These are phyloP conservation scores for Lasioglossum oenotherae DNA, from an alignment of 2,888 invertebrate species.

Conservation along the genomic window DNA sequence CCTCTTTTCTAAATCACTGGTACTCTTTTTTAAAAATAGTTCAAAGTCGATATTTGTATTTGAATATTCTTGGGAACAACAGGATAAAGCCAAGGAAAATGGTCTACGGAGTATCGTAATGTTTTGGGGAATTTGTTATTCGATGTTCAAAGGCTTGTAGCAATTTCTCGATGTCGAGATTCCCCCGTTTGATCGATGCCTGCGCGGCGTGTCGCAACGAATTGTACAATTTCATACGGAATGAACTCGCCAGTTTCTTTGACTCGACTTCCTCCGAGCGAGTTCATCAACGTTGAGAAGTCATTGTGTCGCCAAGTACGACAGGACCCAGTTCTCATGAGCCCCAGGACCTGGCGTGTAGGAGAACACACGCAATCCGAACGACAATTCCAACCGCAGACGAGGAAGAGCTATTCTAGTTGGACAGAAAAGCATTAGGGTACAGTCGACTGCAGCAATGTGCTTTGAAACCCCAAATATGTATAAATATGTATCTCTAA, in stretches of 20 bases:
- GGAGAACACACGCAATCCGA: constrained; percentile 17
- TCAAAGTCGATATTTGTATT: background rate
- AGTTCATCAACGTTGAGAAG: constrained; percentile 33
- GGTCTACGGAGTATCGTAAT: background rate
- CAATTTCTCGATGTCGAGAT: constrained; percentile 1
- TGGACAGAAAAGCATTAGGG: background rate
- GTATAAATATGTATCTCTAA: background rate
- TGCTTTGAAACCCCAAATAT: background rate
- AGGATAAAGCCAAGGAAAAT: background rate
- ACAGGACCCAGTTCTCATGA: constrained; percentile 49
- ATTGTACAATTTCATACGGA: background rate
- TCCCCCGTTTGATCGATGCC: background rate
- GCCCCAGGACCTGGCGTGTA: constrained; percentile 15
- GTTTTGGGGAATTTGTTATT: background rate
- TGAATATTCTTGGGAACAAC: background rate
- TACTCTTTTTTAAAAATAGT: background rate
- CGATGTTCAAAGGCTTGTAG: background rate
- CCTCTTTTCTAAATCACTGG: too few species aligned
- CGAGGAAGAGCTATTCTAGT: background rate
- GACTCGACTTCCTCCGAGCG: constrained; percentile 7
- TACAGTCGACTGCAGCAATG: background rate
- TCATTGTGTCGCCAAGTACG: constrained; percentile 51
- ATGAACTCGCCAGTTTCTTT: constrained; percentile 18
- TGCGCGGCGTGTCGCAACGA: background rate
- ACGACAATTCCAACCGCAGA: constrained; percentile 7